Evolutionary conservation across 1,140 invertebrate genomes (phyloP).

Genomic region (Bombus waltoni): DNA sequence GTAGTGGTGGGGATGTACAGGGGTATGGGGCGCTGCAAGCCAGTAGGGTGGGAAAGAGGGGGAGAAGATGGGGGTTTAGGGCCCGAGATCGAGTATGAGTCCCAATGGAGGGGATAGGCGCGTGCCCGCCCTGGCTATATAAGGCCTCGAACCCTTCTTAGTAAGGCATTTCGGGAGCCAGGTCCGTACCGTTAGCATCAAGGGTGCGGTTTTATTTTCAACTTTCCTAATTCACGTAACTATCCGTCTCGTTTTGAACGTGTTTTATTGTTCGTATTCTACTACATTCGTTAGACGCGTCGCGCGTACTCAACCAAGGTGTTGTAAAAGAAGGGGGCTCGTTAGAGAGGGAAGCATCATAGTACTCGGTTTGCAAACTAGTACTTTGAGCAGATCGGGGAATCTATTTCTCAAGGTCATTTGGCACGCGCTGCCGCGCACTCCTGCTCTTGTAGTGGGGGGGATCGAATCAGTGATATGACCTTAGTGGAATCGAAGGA

Average conservation of each 20-base stretch:
- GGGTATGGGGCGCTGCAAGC: constrained; percentile 65
- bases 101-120: constrained; percentile 77
- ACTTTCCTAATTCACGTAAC: constrained; percentile 24
- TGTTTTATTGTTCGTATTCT: background rate
- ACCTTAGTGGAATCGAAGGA: constrained; percentile 77
- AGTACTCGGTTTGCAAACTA: background rate
- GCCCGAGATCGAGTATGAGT: constrained; percentile 73
- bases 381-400: constrained; percentile 27
- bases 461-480: constrained; percentile 75
- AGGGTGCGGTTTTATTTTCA: constrained; percentile 64
- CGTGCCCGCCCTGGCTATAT: constrained; percentile 81
- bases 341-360: constrained; percentile 15
- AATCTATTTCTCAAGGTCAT: constrained; percentile 63
- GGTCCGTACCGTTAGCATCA: constrained; percentile 73
- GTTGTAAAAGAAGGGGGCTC: background rate
- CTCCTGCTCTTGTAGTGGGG: constrained; percentile 55
- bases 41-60: constrained; percentile 57
- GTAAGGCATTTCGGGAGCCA: constrained; percentile 82
- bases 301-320: constrained; percentile 19
- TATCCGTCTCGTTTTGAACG: background rate
- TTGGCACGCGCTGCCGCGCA: constrained; percentile 64
- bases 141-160: constrained; percentile 80
- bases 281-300: background rate
- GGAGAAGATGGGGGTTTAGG: constrained; percentile 75
- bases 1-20: constrained; percentile 61